Evolutionary conservation across 2,797 vertebrate species (phyloP), one percentile per base, ranked within the genome.

Genomic region (Crenuchus spilurus): DNA sequence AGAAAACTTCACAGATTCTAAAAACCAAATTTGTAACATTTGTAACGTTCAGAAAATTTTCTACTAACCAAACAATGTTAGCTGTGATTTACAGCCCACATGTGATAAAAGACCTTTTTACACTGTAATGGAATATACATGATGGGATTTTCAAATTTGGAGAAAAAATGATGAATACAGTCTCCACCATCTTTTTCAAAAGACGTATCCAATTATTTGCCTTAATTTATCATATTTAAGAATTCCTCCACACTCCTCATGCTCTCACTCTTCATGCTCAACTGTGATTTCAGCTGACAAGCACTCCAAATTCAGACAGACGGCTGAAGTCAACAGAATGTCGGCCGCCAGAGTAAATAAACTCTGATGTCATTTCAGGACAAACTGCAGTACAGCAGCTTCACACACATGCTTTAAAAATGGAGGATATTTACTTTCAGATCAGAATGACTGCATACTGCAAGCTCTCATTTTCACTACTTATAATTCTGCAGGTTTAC

Each of bases 211-310:
- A 39, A 44, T 57, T 39, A 49, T 37, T 14, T 14, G 14, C 20
- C n/a, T 37, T 39, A 22, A 6, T 61, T 39, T 61, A 37, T 61
- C 51, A 28, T 16, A 68, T 41, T 58, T 31, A 20, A 44, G 49
- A 31, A 72, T 51, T 60, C 54, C 22, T 44, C 51, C 54, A 51
- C 35, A 51, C n/a, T 16, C 6, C 20, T 74, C 48, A 30, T 22
- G 42, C 58, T 58, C 39, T 44, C 20, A 22, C 35, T 41, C 39
- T 30, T 42, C 33, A 42, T 35, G 18, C 22, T 62, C 5, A 0
- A 75, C 49, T 46, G 31, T 63, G 28, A 70, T 70, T 48, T 54
- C 57, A 52, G 44, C 6, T 61, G 46, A 75, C 55, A 67, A 51
- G 54, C 41, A 37, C 20, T 4, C 28, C 13, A 4, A 18, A 60